Evolutionary conservation across 2,888 invertebrate genomes (phyloP), one percentile per base, ranked within the genome.

Genomic region (Baronia brevicornis): DNA sequence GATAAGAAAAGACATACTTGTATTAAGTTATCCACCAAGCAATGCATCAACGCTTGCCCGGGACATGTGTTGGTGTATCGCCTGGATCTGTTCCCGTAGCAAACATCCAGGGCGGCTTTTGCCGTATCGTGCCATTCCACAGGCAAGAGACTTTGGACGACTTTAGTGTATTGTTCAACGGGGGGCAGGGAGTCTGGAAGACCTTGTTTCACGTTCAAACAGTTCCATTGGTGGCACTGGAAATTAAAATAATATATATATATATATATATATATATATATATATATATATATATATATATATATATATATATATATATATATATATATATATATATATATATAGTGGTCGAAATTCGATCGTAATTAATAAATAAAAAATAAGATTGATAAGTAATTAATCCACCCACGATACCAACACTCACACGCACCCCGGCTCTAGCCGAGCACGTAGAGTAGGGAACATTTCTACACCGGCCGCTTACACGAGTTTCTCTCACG

Each of bases 221-320:
- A 80, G 27, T 39, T 60, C 82, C 82, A 82, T 61, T 62, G 52
- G 6, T 58, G 53, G 36, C 82, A 82, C 82, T 82, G 58, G 7
- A 28, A 32, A 26, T 6, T 12, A 2, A 25, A n/a, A n/a, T n/a
- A n/a, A 12, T 24, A 24, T 3, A 11, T 11, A 24, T 11, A 3
- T 4, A 11, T 24, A 9, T 11, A 7, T 7, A 21, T 3, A 7
- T 21, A 21, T 3, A 21, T 5, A n/a, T 17, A 17, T 5, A 17
- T 17, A 17, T 17, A 6, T 17, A 17, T 17, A n/a, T n/a, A n/a
- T n/a, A n/a, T n/a, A n/a, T n/a, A n/a, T n/a, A n/a, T n/a, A n/a
- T n/a, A n/a, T n/a, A 12, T 24, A 24, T 3, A 11, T 11, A 24
- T 11, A 3, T 4, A 11, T 24, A 9, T 11, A 7, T 7, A 21